Conservation (phyloP, 2,113 vertebrate genomes). For the Narcine bancroftii region DNA sequence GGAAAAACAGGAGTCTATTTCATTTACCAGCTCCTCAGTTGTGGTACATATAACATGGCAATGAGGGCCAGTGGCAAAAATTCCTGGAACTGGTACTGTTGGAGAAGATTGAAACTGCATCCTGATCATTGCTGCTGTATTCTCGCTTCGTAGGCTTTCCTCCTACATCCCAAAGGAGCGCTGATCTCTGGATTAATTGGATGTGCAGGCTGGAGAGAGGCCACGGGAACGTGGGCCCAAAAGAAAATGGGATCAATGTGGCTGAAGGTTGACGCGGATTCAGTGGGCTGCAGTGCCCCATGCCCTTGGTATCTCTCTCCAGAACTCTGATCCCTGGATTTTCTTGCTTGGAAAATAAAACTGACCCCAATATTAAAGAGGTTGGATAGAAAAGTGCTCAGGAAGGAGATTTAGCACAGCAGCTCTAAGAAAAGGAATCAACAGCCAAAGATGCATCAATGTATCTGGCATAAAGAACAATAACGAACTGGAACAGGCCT, state of each 20-base stretch:
- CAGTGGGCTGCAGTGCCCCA: too few species aligned
- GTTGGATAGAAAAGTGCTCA: not conserved
- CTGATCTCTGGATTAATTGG: too few species aligned
- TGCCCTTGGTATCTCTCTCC: not conserved
- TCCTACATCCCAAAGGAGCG: too few species aligned
- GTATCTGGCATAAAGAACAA: not conserved
- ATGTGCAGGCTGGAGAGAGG: too few species aligned
- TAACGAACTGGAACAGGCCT: too few species aligned
- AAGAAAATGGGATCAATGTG: too few species aligned
- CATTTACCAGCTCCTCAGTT: not conserved
- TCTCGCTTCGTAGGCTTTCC: too few species aligned
- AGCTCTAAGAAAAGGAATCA: not conserved
- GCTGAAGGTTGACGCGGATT: too few species aligned
- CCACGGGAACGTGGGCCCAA: too few species aligned
- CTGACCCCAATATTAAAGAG: not conserved
- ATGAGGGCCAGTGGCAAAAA: not conserved
- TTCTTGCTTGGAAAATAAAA: not conserved
- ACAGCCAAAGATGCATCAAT: not conserved
- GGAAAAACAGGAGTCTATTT: not conserved
- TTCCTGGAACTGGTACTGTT: not conserved
- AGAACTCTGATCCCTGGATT: not conserved
- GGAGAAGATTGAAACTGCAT: too few species aligned
- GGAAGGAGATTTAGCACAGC: not conserved
- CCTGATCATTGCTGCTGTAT: too few species aligned
- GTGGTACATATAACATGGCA: not conserved